Evolutionary conservation across 2,888 invertebrate genomes (phyloP), one percentile per base, ranked within the genome.

Genomic region (Polydrusus tereticollis): DNA sequence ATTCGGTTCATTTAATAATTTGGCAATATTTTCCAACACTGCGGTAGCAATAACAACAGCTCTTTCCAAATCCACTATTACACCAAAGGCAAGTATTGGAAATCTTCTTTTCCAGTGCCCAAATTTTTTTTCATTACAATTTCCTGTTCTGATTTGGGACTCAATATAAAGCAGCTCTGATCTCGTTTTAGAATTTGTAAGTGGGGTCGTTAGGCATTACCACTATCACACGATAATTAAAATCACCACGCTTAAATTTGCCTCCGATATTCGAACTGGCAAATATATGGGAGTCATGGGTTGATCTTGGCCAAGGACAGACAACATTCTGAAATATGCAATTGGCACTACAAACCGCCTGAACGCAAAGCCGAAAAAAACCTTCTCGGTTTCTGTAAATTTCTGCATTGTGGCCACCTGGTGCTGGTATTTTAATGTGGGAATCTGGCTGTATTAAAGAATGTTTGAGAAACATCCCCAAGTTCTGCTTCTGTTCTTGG

Each of bases 351-450:
- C 77, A 72, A 7, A 81, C 65, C 12, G 72, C 75, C 75, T 82
- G 78, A 0, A 79, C 76, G 76, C 80, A 80, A 5, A 76, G 66
- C 3, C 79, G 79, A 68, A 80, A 78, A 50, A 69, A 79, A 2
- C 70, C 73, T 69, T 81, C 79, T 52, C 78, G 60, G 26, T 80
- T 81, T 16, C 79, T 69, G 64, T 68, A 81, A 21, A 73, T 68
- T 72, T 81, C 80, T 21, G 80, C 78, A 65, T 77, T 21, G 8
- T 76, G 33, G 21, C 76, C 76, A 59, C 79, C 81, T 43, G 80
- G 80, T 21, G 81, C 79, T 62, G 74, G 70, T 52, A 82, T 79
- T 77, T 77, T 80, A 3, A 82, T 64, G 65, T 81, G 80, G 74
- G 68, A 78, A 78, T 29, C 71, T 6, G 18, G 29, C 50, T 2